Base-by-base conservation (phyloP, 2,113 vertebrate genomes). In the Uropsilus gracilis region DNA sequence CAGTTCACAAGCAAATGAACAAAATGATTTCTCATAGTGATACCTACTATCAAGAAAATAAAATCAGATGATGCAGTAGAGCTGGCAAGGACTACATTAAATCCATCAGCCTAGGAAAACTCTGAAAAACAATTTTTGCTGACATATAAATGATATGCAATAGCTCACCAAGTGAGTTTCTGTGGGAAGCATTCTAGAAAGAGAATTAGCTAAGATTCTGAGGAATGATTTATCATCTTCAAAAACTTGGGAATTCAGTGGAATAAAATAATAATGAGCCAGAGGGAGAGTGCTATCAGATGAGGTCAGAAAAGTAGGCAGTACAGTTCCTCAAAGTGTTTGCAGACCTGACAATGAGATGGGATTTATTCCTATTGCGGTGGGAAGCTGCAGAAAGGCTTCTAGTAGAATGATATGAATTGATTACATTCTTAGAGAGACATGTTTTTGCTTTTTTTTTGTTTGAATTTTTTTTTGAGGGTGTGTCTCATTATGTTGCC, bases 111-210 rank as follows among this genome's bases (percentile, higher is more conserved):
- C 18, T 46, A 57, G 30, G 61, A 90, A 78, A 26, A 12, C 46
- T 72, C 66, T 34, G 48, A 72, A 77, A 86, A 28, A 28, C 32
- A 44, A 44, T 64, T 84, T 83, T 44, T 86, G 76, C 86, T 96
- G 80, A 46, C 44, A 34, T 32, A 12, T 10, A 11, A 57, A 37
- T 42, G 30, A 50, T 42, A 34, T 32, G 17, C 76, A 30, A 17
- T 20, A 71, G 20, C 22, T n/a, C 84, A 46, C 17, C 39, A 75
- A 44, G n/a, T 83, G 64, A 68, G 75, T 50, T 86, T 80, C 72
- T 88, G 5, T 80, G 44, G 78, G n/a, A 86, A 78, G 32, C 37
- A 61, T 80, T 84, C 48, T 50, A 39, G 69, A 39, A 44, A 64
- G 39, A 75, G 20, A 89, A 66, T 69, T n/a, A 75, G 37, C 66